Conservation (phyloP, 1,140 invertebrate species). For the Condylostylus longicornis region DNA sequence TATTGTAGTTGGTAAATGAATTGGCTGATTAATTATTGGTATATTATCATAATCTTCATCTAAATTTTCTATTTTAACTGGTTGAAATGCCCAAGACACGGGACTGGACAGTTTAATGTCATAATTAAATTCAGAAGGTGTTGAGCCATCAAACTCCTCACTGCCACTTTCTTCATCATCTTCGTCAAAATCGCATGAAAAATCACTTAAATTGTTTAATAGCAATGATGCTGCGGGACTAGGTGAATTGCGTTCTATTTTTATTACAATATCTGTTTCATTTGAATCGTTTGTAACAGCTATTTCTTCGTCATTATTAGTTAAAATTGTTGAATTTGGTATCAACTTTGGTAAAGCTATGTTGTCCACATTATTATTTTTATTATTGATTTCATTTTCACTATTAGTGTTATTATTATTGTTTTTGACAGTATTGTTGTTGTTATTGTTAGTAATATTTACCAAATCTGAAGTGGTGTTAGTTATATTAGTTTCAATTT, state of each 20-base stretch:
- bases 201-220: constrained; percentile 22
- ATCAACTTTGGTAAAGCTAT: no score
- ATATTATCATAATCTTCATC: constrained; percentile 14
- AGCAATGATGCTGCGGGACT: constrained; percentile 9
- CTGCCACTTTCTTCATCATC: constrained; percentile 4
- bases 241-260: background rate
- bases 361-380: no score
- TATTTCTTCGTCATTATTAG: background rate
- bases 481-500: background rate
- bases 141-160: background rate
- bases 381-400: background rate
- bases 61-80: constrained; percentile 27
- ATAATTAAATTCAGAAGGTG: constrained; percentile 15
- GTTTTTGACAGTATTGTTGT: background rate
- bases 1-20: no score
- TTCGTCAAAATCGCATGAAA: constrained; percentile 15
- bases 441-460: background rate
- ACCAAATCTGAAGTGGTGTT: no score
- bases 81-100: constrained; percentile 28
- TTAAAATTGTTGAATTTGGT: no score
- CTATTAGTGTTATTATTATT: background rate
- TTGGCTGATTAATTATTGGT: no score
- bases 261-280: background rate
- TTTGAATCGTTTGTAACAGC: background rate
- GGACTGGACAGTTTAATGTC: constrained; percentile 28